A percentile compares a stretch with the other conserved stretches of the same genome.
phyloP scores from a whole-genome alignment of 2,888 invertebrate genomes.

The Tyria jacobaeae region DNA sequence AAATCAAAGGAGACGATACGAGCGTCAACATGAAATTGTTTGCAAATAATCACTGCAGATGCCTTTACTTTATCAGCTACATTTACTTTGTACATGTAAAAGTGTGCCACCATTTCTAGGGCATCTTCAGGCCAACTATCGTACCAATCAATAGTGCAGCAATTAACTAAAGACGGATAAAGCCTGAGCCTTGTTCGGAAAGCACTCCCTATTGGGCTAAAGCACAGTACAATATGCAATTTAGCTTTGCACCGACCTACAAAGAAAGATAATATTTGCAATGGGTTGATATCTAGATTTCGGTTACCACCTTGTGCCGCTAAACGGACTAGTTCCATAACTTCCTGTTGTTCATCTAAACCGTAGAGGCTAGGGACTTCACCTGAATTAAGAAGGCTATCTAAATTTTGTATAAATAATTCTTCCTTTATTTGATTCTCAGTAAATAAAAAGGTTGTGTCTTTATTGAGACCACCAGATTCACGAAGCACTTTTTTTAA shows the following conservation, averaged over 20 bases:
- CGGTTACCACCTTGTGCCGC: constrained; percentile 92
- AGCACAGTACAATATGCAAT: constrained; percentile 93
- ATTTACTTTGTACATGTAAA: constrained; percentile 91
- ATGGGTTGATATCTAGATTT: constrained; percentile 93
- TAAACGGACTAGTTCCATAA: constrained; percentile 91
- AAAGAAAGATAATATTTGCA: constrained; percentile 91
- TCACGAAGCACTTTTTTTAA: constrained; percentile 90
- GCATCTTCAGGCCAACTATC: constrained; percentile 96
- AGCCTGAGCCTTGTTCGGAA: constrained; percentile 91
- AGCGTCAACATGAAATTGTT: constrained; percentile 95
- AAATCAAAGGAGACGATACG: constrained; percentile 88
- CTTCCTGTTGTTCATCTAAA: constrained; percentile 94
- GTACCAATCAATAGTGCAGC: constrained; percentile 96
- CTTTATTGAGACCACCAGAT: constrained; percentile 90
- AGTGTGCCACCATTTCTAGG: constrained; percentile 92
- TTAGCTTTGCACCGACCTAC: constrained; percentile 92
- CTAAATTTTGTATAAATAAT: constrained; percentile 93
- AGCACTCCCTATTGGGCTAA: constrained; percentile 94
- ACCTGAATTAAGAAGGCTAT: constrained; percentile 93
- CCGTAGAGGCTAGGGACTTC: constrained; percentile 95
- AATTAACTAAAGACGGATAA: constrained; percentile 94
- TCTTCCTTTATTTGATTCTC: constrained; percentile 94
- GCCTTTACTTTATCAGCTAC: constrained; percentile 89
- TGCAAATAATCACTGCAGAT: constrained; percentile 91
- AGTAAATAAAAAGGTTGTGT: constrained; percentile 91